Conservation (phyloP, 2,888 invertebrate species). For the Drosophila ezoana region DNA sequence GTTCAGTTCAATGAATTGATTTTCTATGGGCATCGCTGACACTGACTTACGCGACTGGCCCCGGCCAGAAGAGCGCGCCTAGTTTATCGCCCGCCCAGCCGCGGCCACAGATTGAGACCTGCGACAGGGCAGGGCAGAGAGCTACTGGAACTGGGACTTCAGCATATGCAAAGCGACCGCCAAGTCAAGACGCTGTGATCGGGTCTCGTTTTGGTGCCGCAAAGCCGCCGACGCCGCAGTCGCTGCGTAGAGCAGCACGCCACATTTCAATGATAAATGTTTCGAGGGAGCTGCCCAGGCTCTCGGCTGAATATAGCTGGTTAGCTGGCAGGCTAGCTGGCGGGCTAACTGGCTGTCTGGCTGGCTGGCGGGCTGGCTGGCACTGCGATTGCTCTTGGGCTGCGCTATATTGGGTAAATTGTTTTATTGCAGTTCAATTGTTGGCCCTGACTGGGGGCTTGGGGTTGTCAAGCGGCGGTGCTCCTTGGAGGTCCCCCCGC, state of each 20-base stretch:
- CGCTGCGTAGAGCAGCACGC: constrained; percentile 71
- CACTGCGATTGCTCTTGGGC: constrained; percentile 75
- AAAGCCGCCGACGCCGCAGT: constrained; percentile 64
- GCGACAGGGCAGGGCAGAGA: constrained; percentile 20
- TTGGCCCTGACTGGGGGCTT: constrained; percentile 67
- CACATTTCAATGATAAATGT: constrained; percentile 83
- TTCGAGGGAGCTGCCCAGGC: constrained; percentile 47
- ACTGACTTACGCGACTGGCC: constrained; percentile 74
- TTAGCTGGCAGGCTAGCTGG: constrained; percentile 16
- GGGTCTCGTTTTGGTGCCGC: constrained; percentile 81
- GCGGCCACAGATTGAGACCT: constrained; percentile 37
- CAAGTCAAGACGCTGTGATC: constrained; percentile 73
- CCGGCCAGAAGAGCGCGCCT: constrained; percentile 31
- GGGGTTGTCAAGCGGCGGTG: constrained; percentile 81
- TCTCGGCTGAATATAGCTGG: constrained; percentile 22
- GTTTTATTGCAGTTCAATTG: constrained; percentile 84
- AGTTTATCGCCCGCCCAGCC: constrained; percentile 65
- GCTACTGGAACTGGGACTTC: constrained; percentile 18
- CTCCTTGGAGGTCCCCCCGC: constrained; percentile 79
- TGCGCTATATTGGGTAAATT: constrained; percentile 83
- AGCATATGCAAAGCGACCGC: constrained; percentile 76
- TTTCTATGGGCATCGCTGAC: constrained; percentile 67
- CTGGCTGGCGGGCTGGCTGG: constrained; percentile 25
- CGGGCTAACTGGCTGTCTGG: constrained; percentile 20
- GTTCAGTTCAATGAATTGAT: constrained; percentile 77